phyloP scores from a whole-genome alignment of 2,797 vertebrate species.

The Coreius guichenoti region DNA sequence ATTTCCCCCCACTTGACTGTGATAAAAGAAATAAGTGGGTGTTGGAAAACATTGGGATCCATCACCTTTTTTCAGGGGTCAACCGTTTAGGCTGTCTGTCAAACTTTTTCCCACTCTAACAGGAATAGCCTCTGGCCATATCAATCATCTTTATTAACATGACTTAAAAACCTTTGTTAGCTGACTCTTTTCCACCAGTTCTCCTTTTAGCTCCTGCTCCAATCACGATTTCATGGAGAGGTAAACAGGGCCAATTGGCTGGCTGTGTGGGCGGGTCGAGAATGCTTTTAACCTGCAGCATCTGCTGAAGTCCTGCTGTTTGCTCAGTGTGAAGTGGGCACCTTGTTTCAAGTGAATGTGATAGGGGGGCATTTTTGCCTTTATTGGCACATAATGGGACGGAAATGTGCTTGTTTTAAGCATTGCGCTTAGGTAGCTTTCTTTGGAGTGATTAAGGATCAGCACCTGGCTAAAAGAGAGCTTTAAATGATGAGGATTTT shows the following conservation, averaged over 20 bases:
- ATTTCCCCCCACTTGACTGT: slow-evolving; percentile 32
- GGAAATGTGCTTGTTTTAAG: slow-evolving; percentile 81
- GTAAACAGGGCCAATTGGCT: slow-evolving; percentile 77
- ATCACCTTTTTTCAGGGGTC: slow-evolving; percentile 70
- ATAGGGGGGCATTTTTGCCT: slow-evolving; percentile 72
- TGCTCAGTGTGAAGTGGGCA: slow-evolving; percentile 82
- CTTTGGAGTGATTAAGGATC: slow-evolving; percentile 74
- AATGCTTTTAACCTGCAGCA: slow-evolving; percentile 86
- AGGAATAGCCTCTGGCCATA: slow-evolving; percentile 80
- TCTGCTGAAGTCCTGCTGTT: slow-evolving; percentile 83
- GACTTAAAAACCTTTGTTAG: slow-evolving; percentile 83
- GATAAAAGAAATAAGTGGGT: slow-evolving; percentile 70
- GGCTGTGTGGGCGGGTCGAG: slow-evolving; percentile 77
- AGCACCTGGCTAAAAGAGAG: slow-evolving; percentile 75
- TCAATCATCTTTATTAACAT: slow-evolving; percentile 85
- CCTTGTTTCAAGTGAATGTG: slow-evolving; percentile 82
- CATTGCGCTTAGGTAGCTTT: slow-evolving; percentile 79
- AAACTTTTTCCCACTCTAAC: slow-evolving; percentile 69
- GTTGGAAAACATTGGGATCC: slow-evolving; percentile 70
- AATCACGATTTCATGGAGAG: slow-evolving; percentile 83
- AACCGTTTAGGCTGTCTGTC: slow-evolving; percentile 76
- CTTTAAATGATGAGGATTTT: slow-evolving; percentile 48
- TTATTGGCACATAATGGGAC: slow-evolving; percentile 77
- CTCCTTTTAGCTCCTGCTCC: slow-evolving; percentile 76
- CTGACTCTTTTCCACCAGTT: slow-evolving; percentile 68